Evolutionary conservation across 2,888 invertebrate genomes (phyloP).

Genomic region (Platycnemis pennipes): DNA sequence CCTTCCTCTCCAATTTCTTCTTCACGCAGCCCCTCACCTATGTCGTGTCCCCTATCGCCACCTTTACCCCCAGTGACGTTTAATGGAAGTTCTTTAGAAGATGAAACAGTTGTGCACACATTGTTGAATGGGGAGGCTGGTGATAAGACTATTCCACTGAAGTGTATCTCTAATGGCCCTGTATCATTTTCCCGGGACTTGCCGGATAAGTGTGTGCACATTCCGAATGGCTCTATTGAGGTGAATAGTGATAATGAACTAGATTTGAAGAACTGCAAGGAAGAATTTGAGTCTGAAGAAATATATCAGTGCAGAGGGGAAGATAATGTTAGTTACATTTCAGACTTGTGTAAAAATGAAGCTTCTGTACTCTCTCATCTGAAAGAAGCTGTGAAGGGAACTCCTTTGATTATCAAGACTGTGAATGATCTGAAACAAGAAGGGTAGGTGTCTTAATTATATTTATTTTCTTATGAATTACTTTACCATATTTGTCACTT

Average conservation of each 20-base stretch:
- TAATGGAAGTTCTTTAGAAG: slow-evolving; percentile 1
- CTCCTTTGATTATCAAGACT: slow-evolving; percentile 10
- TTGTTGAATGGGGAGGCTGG: slow-evolving; percentile 39
- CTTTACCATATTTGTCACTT: no score
- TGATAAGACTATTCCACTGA: slow-evolving; percentile 44
- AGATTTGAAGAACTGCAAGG: slow-evolving; percentile 46
- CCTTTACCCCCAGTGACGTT: slow-evolving; percentile 36
- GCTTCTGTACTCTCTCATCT: slow-evolving; percentile 27
- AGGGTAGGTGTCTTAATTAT: slow-evolving; percentile 15
- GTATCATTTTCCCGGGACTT: slow-evolving; percentile 51
- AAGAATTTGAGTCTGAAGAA: slow-evolving; percentile 51
- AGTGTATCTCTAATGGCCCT: slow-evolving; percentile 54
- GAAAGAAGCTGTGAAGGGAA: slow-evolving; percentile 28
- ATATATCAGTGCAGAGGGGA: slow-evolving; percentile 30
- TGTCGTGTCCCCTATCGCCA: not conserved
- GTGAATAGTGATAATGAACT: slow-evolving; percentile 55
- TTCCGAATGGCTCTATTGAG: slow-evolving; percentile 47
- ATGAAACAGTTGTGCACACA: slow-evolving; percentile 30
- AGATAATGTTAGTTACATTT: not conserved
- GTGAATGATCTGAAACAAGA: slow-evolving; percentile 40
- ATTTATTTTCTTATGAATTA: not conserved
- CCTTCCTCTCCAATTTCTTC: not conserved
- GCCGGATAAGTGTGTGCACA: slow-evolving; percentile 25
- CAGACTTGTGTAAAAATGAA: slow-evolving; percentile 38
- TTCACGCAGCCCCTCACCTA: not conserved